Conservation (phyloP, 2,888 invertebrate genomes). For the Tiliacea citrago region DNA sequence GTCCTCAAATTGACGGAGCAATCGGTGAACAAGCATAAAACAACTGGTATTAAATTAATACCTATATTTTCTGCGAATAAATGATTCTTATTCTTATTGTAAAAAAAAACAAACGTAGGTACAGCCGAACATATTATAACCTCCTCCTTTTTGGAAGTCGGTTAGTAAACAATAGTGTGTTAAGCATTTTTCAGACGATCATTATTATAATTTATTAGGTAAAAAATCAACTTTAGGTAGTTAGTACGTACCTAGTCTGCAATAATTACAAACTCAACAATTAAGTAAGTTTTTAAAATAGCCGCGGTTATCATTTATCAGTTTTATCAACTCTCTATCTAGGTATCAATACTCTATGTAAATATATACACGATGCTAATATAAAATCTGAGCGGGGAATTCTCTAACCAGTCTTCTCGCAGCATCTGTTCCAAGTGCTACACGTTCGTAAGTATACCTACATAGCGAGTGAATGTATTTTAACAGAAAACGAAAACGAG, state of each 20-base stretch:
- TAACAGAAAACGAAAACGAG: constrained; percentile 45
- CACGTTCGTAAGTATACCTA: constrained; percentile 40
- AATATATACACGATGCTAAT: constrained; percentile 28
- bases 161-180: neutral
- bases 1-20: too few relatives aligned
- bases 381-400: constrained; percentile 41
- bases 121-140: too few relatives aligned
- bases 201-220: too few relatives aligned
- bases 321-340: constrained; percentile 25
- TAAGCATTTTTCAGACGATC: neutral
- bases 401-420: constrained; percentile 57
- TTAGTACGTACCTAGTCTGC: too few relatives aligned
- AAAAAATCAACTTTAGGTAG: neutral
- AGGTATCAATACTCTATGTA: constrained; percentile 18
- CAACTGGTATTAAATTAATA: too few relatives aligned
- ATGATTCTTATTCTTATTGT: too few relatives aligned
- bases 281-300: constrained; percentile 8
- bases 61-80: too few relatives aligned
- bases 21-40: too few relatives aligned
- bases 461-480: constrained; percentile 49
- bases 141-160: too few relatives aligned
- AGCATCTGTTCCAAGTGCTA: constrained; percentile 50
- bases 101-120: too few relatives aligned
- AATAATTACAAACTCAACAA: constrained; percentile 6
- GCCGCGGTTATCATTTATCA: constrained; percentile 6